Base-by-base conservation (phyloP, 2,888 invertebrate species). In the Ptilodon capucinus region DNA sequence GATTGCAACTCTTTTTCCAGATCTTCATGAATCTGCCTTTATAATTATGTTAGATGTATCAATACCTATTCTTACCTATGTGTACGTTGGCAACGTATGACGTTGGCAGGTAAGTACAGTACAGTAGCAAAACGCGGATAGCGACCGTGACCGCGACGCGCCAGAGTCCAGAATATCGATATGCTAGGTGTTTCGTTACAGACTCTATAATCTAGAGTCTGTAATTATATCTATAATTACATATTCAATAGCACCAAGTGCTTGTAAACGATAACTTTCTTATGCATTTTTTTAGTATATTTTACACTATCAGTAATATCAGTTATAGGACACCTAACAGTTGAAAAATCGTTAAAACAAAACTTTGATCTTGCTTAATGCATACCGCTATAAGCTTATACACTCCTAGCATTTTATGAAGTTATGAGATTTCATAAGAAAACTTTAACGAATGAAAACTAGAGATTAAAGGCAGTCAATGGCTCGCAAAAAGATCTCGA, bases 121-220 rank as follows among this genome's bases (percentile, higher is more conserved):
- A 54, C 57, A 56, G 44, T 51, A 57, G 36, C 47, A 42, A n/a
- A 36, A 40, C 40, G 40, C 55, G 42, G 48, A 49, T 38, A 44
- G 44, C 61, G 68, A 60, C 72, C 65, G 54, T 71, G 64, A 68
- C 64, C 69, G 59, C 52, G 43, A 63, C 49, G 48, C 44, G 38
- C 25, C 48, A 48, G 43, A 46, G 39, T 19, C 38, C 6, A 44
- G 28, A 45, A 44, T 51, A 54, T 40, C 19, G 44, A 49, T 45
- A 40, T 41, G 34, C 21, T 44, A 42, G 34, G 36, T 46, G 46
- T 45, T 16, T 17, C 8, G 16, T 17, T 14, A 14, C 13, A 4
- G 9, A 32, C 13, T 32, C 23, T 8, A 23, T 7, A 23, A n/a
- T n/a, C n/a, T n/a, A n/a, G n/a, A n/a, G n/a, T n/a, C n/a, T n/a